Evolutionary conservation across 2,888 invertebrate genomes (phyloP).

Genomic region (Synanthedon formicaeformis): DNA sequence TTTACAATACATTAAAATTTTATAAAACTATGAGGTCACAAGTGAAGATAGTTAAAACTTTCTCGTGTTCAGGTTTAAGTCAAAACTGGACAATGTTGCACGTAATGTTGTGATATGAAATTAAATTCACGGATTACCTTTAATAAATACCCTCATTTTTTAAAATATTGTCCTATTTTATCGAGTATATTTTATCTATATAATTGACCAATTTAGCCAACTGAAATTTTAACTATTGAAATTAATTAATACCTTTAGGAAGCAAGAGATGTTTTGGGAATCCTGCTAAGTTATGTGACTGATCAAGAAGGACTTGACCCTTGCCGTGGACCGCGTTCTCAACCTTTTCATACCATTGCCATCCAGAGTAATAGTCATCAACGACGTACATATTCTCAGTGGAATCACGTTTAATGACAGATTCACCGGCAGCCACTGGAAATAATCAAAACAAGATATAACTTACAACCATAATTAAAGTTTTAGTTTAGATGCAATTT

Average conservation of each 20-base stretch:
- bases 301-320: slow-evolving; percentile 54
- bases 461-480: no score
- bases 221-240: neutral
- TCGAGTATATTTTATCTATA: neutral
- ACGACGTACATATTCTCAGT: slow-evolving; percentile 69
- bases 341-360: slow-evolving; percentile 54
- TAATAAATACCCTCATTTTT: no score
- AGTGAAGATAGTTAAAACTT: no score
- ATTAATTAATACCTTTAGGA: slow-evolving; percentile 66
- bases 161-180: no score
- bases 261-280: slow-evolving; percentile 74
- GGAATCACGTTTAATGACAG: slow-evolving; percentile 66
- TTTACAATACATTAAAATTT: no score
- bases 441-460: neutral
- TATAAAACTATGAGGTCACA: no score
- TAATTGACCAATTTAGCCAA: neutral
- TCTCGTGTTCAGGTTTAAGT: no score
- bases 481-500: no score
- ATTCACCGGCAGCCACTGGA: slow-evolving; percentile 55
- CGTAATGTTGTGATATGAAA: no score
- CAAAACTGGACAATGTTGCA: no score
- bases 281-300: slow-evolving; percentile 63
- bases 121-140: no score
- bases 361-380: slow-evolving; percentile 61
- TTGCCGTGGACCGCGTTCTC: slow-evolving; percentile 54